phyloP scores from a whole-genome alignment of 2,888 invertebrate species.

The Ophion slaviceki region DNA sequence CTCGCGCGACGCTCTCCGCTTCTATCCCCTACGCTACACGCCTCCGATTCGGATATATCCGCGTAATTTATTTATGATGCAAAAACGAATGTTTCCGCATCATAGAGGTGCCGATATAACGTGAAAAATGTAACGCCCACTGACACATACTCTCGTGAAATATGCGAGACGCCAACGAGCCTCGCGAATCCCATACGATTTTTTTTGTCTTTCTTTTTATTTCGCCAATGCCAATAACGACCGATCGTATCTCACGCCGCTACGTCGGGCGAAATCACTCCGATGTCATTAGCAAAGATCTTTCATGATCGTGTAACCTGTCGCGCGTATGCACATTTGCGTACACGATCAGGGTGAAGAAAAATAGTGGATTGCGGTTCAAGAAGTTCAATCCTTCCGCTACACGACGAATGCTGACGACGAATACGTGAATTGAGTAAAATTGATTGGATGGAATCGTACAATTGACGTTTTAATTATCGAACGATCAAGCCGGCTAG shows the following conservation, averaged over 20 bases:
- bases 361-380: not conserved
- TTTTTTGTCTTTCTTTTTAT: not conserved
- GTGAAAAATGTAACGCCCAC: conserved; percentile 54
- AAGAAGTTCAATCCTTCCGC: not conserved
- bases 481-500: conserved; percentile 4
- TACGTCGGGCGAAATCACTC: conserved; percentile 9
- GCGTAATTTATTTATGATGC: conserved; percentile 64
- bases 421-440: not conserved
- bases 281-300: conserved; percentile 34
- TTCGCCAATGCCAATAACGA: conserved; percentile 34
- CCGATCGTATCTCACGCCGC: not conserved
- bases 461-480: not conserved
- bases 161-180: conserved; percentile 19
- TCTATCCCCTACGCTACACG: conserved; percentile 18
- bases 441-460: not conserved
- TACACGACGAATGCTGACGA: not conserved
- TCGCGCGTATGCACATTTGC: not conserved
- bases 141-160: conserved; percentile 27
- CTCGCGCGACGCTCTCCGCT: conserved; percentile 6
- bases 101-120: conserved; percentile 51
- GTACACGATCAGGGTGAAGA: not conserved
- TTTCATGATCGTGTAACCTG: conserved; percentile 9
- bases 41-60: conserved; percentile 53
- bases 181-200: not conserved
- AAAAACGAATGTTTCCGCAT: conserved; percentile 60